Evolutionary conservation across 2,888 invertebrate genomes (phyloP), one percentile per base, ranked within the genome.

Genomic region (Timema podura): DNA sequence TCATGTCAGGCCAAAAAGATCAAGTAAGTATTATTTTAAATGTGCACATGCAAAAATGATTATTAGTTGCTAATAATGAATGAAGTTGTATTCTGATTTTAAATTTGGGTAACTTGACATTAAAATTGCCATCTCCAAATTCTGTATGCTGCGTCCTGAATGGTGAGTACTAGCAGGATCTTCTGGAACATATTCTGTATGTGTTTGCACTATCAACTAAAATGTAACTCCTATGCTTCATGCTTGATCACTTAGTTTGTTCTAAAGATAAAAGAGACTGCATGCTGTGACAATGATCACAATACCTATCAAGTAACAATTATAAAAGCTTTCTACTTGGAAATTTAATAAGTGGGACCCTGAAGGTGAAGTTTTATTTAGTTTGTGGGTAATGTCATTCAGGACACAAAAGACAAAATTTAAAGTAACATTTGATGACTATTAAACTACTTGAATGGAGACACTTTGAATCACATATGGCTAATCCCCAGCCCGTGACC

Each of bases 261-360:
- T n/a, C 57, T 10, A 57, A 57, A 57, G 57, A 57, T 57, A 57
- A 57, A 9, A 57, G 9, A 57, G 57, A n/a, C 57, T 57, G n/a
- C 13, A 57, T 57, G 57, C 30, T 57, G 51, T 15, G 8, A 51
- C 51, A 51, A 0, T 51, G 57, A 9, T 57, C 15, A 16, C 15
- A 57, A 30, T 57, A 5, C 13, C 57, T n/a, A 57, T 57, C 57
- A 16, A n/a, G 30, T 30, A 30, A 30, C 30, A 30, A 30, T 30
- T 30, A 2, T 30, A 30, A 30, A 30, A 30, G 3, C 30, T 30
- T 30, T 3, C 30, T 30, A 30, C 30, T 30, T n/a, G 13, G 7
- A 57, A 57, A 57, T 57, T 57, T 57, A 30, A 57, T n/a, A 0
- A 57, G 13, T 57, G 13, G 15, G 57, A n/a, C 30, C 57, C 57